A percentile compares a stretch with the other conserved stretches of the same genome.
Evolutionary conservation across 2,797 vertebrate species (phyloP).

Genomic region (Fringilla coelebs): DNA sequence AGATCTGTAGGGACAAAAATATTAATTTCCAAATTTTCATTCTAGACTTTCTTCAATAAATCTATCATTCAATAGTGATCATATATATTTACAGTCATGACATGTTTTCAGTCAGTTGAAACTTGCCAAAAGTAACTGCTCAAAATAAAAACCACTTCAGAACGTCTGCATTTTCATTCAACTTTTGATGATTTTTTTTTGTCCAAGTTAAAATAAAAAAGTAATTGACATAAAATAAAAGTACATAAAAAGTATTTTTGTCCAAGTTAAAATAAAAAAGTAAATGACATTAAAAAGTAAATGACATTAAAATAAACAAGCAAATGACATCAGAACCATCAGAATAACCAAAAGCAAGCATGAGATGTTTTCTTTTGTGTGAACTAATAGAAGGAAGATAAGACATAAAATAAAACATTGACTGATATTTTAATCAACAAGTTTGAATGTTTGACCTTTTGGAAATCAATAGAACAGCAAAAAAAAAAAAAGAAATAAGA

Average conservation of each 20-base stretch:
- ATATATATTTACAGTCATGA: background rate
- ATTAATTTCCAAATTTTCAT: background rate
- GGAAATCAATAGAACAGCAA: background rate
- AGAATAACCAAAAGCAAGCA: background rate
- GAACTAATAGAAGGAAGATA: background rate
- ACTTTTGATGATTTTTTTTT: background rate
- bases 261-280: no score
- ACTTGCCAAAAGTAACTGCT: background rate
- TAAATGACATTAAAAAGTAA: no score
- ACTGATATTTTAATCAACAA: background rate
- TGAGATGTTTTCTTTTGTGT: background rate
- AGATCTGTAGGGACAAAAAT: background rate
- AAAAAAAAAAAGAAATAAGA: background rate
- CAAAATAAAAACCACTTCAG: background rate
- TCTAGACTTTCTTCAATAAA: background rate
- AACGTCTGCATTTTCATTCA: background rate
- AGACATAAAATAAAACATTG: background rate
- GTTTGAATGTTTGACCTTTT: background rate
- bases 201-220: background rate
- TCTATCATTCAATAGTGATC: background rate
- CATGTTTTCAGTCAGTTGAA: background rate
- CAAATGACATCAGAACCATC: background rate
- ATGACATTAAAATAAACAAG: no score
- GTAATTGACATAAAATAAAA: no score
- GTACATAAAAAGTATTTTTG: no score